A percentile compares a stretch with the other conserved stretches of the same genome.
These are phyloP conservation scores for Drosophila dives DNA, from an alignment of 2,888 invertebrate genomes.

Conservation along the genomic window DNA sequence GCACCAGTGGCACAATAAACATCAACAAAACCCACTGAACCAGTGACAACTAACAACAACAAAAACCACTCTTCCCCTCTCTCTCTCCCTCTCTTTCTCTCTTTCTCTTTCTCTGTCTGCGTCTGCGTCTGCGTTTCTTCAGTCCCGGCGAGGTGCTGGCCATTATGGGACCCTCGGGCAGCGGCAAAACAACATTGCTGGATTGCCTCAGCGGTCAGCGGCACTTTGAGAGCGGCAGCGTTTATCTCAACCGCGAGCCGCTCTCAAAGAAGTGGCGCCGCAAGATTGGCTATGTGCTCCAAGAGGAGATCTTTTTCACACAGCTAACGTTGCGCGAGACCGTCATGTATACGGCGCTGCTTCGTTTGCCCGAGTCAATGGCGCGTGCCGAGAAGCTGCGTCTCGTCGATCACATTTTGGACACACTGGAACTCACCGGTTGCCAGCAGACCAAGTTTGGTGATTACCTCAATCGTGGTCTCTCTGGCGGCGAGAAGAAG, in stretches of 20 bases:
- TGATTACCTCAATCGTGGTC: slow-evolving; percentile 90
- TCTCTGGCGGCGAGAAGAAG: slow-evolving; percentile 94
- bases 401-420: slow-evolving; percentile 91
- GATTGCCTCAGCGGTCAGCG: slow-evolving; percentile 91
- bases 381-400: slow-evolving; percentile 90
- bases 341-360: slow-evolving; percentile 87
- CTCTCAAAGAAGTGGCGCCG: slow-evolving; percentile 90
- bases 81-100: slow-evolving; percentile 4
- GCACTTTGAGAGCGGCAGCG: slow-evolving; percentile 88
- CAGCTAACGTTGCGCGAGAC: slow-evolving; percentile 92
- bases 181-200: slow-evolving; percentile 91
- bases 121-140: slow-evolving; percentile 2
- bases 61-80: slow-evolving; percentile 10
- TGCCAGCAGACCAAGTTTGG: slow-evolving; percentile 93
- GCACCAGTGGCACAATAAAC: slow-evolving; percentile 42
- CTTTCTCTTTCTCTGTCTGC: slow-evolving; percentile 5
- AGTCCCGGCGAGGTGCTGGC: slow-evolving; percentile 92
- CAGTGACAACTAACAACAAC: slow-evolving; percentile 49
- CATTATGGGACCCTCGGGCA: slow-evolving; percentile 92
- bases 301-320: slow-evolving; percentile 93
- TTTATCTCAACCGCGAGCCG: slow-evolving; percentile 88
- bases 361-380: slow-evolving; percentile 90
- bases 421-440: slow-evolving; percentile 89
- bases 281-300: slow-evolving; percentile 92
- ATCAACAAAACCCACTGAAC: slow-evolving; percentile 52